Evolutionary conservation across 2,888 invertebrate species (phyloP), one percentile per base, ranked within the genome.

Genomic region (Zygogramma bicolorata): DNA sequence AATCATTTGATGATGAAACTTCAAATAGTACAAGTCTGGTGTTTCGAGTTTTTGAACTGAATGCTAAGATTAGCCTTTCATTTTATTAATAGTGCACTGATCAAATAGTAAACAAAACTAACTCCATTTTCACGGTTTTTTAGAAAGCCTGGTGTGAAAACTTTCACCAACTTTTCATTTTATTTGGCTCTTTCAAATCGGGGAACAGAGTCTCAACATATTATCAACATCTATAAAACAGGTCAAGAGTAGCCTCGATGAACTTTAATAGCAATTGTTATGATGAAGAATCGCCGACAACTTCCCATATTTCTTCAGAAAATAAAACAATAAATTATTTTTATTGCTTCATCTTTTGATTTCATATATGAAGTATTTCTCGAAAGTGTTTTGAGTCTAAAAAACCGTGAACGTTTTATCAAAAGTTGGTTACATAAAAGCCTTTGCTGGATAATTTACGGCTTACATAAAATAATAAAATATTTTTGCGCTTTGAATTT

Each of bases 351-450:
- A 76, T 81, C 76, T 75, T 68, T 66, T 46, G 59, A 68, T 72
- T 68, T 27, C 53, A 22, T 63, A 25, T 42, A 46, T 20, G 29
- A 38, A 46, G 59, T 22, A 76, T 75, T 75, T 81, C 81, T 81
- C 79, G 75, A 73, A 81, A 82, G 82, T 82, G 81, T 82, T 81
- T 81, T 82, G 81, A 82, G 82, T 83, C 81, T 79, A 77, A 79
- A 75, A 79, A 80, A 75, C 79, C 79, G 77, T 75, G 79, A 82
- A 80, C 81, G 78, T 80, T 83, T 82, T 80, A 80, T 80, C 81
- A 80, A 80, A 80, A 82, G 76, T 81, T 80, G 80, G 81, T 81
- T 82, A 80, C 81, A 80, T 80, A 81, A 79, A 80, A 79, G 79
- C 79, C 72, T 79, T 80, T 79, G 76, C 75, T 71, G 66, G 70